These are phyloP conservation scores for Microplitis mediator DNA, from an alignment of 1,140 invertebrate species.

Conservation along the genomic window DNA sequence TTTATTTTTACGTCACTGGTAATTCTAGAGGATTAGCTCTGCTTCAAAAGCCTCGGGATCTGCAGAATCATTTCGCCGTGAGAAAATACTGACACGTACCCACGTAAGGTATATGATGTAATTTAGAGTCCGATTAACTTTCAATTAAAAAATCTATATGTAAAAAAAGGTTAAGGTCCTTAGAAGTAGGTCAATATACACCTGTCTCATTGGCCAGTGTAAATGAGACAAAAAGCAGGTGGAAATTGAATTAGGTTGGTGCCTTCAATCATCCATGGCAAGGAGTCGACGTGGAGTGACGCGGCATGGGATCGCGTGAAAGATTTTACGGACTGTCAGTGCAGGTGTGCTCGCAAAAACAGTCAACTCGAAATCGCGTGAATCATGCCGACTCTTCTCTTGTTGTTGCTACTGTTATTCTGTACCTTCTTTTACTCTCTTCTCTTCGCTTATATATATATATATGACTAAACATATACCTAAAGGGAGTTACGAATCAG, in stretches of 20 bases:
- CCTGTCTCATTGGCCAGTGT: not conserved
- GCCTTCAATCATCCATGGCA: slow-evolving; percentile 25
- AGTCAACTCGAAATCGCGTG: slow-evolving; percentile 32
- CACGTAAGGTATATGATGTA: not conserved
- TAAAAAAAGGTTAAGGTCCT: not conserved
- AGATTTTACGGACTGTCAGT: slow-evolving; percentile 36
- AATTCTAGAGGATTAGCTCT: too few relatives aligned
- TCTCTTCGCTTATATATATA: not conserved
- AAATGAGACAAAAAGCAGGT: slow-evolving; percentile 18
- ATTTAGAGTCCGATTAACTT: not conserved
- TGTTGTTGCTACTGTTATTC: not conserved
- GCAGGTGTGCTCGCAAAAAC: slow-evolving; percentile 33
- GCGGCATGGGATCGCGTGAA: slow-evolving; percentile 24
- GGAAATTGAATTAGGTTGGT: slow-evolving; percentile 23
- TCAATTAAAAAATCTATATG: not conserved
- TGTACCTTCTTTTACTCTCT: slow-evolving; percentile 1
- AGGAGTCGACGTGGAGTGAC: slow-evolving; percentile 22
- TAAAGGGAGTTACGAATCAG: slow-evolving; percentile 24
- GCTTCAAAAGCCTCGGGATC: too few relatives aligned
- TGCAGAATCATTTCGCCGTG: too few relatives aligned
- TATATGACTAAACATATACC: slow-evolving; percentile 7
- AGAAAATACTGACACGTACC: too few relatives aligned
- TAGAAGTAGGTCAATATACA: not conserved
- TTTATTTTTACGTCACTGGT: too few relatives aligned
- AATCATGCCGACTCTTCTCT: slow-evolving; percentile 28